phyloP scores from a whole-genome alignment of 2,797 vertebrate species.

The Phaenicophaeus curvirostris region DNA sequence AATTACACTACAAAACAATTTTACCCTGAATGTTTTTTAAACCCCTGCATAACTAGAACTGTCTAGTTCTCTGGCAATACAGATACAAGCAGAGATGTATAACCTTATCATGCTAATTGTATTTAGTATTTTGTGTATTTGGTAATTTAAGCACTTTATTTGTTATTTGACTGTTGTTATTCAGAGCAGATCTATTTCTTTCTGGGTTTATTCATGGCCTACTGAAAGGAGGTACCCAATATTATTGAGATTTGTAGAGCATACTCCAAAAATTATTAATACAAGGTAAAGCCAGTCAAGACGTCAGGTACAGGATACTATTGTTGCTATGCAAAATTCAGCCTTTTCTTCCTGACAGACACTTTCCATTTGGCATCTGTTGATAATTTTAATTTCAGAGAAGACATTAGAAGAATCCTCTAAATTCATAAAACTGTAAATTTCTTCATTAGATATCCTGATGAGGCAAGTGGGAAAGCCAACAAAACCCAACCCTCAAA shows the following conservation, averaged over 20 bases:
- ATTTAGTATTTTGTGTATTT: not conserved
- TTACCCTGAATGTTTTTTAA: not conserved
- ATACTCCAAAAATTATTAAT: not conserved
- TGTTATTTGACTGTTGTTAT: not conserved
- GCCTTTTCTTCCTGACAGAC: not conserved
- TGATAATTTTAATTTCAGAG: not conserved
- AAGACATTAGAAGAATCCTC: not conserved
- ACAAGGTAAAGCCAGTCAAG: not conserved
- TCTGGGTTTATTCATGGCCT: not conserved
- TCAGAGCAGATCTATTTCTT: not conserved
- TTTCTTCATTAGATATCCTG: not conserved
- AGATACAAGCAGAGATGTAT: not conserved
- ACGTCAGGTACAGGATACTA: rapidly evolving
- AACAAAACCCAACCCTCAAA: not conserved
- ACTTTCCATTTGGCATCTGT: not conserved
- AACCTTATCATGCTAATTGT: not conserved
- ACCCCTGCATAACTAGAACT: not conserved
- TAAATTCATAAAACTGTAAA: not conserved
- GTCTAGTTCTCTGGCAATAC: not conserved
- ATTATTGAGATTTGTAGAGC: not conserved
- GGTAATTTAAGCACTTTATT: not conserved
- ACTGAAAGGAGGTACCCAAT: not conserved
- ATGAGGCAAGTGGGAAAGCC: not conserved
- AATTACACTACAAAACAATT: not conserved
- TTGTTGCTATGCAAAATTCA: not conserved